phyloP scores from a whole-genome alignment of 1,140 invertebrate species.

The Caenorhabditis briggsae region DNA sequence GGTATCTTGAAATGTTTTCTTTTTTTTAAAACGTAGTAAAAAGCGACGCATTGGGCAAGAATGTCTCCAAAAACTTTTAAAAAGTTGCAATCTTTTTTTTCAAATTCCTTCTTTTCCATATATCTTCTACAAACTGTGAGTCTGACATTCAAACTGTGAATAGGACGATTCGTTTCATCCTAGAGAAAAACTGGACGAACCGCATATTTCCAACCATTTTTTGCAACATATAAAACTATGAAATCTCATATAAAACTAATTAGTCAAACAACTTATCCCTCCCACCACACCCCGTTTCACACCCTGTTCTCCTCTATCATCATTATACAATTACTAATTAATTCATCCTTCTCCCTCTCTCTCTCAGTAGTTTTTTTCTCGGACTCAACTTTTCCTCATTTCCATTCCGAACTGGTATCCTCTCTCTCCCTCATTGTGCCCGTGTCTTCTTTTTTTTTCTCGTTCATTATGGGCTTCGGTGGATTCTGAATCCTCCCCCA shows the following conservation, averaged over 20 bases:
- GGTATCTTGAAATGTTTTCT: no score
- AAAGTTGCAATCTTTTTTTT: no score
- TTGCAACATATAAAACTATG: no score
- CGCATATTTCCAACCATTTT: no score
- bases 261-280: slow-evolving; percentile 24
- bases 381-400: background rate
- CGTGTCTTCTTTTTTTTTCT: background rate
- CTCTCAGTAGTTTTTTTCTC: background rate
- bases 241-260: background rate
- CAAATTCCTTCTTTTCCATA: no score
- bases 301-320: background rate
- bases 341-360: background rate
- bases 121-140: no score
- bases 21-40: no score
- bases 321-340: slow-evolving; percentile 33
- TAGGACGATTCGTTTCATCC: no score
- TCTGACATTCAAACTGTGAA: no score
- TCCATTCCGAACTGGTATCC: background rate
- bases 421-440: background rate
- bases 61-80: no score
- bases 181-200: no score
- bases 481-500: background rate
- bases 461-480: background rate
- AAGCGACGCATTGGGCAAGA: no score
- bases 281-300: background rate